Percentiles rank a stretch among this genome's conserved stretches.
Conservation (phyloP, 2,888 invertebrate species). For the Mythimna ferrago region DNA sequence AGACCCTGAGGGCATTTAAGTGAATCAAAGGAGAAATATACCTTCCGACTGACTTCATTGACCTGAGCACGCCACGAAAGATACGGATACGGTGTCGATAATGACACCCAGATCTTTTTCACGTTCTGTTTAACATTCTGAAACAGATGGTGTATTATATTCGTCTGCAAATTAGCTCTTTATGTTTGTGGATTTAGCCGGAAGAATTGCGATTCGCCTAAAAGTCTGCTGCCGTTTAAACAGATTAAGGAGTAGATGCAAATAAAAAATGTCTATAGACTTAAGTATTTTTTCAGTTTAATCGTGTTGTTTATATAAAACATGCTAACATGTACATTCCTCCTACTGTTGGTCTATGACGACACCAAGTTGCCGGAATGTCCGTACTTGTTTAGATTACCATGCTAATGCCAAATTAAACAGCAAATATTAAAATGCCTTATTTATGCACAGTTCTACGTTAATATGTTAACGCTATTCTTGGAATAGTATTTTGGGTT, state of each 20-base stretch:
- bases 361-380: slow-evolving; percentile 32
- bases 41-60: too few species aligned
- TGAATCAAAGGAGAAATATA: too few species aligned
- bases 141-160: not conserved
- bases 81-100: too few species aligned
- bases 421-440: slow-evolving; percentile 36
- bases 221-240: not conserved
- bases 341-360: slow-evolving; percentile 38
- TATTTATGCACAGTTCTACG: slow-evolving; percentile 14
- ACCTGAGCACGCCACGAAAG: too few species aligned
- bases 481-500: not conserved
- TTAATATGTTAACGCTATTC: not conserved
- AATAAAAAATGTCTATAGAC: not conserved
- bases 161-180: not conserved
- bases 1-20: too few species aligned
- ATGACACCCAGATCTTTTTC: too few species aligned
- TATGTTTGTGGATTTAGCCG: not conserved
- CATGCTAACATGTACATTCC: slow-evolving; percentile 30
- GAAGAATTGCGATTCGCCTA: not conserved
- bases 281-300: slow-evolving; percentile 2
- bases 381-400: slow-evolving; percentile 24
- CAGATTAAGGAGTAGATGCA: not conserved
- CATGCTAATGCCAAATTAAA: slow-evolving; percentile 34
- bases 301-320: slow-evolving; percentile 14
- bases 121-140: too few species aligned